Percentiles rank a stretch among this genome's conserved stretches.
Evolutionary conservation across 2,797 vertebrate genomes (phyloP).

Genomic region (Merluccius polli): DNA sequence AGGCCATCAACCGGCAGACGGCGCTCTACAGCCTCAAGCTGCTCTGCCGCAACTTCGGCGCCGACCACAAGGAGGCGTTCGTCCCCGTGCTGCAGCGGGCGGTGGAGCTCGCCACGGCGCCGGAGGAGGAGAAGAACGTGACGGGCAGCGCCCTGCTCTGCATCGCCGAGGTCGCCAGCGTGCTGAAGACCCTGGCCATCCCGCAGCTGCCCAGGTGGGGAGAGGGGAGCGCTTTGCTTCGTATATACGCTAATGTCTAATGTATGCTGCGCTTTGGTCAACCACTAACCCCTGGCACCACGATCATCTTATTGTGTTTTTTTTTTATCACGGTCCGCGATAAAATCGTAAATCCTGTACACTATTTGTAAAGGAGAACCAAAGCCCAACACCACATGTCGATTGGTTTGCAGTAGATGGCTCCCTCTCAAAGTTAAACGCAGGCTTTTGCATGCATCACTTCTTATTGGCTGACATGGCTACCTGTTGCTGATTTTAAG

Average conservation of each 20-base stretch:
- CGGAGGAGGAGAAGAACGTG: conserved; percentile 86
- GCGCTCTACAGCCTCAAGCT: conserved; percentile 93
- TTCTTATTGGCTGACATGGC: too few relatives aligned
- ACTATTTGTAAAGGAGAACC: neutral
- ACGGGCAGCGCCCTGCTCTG: conserved; percentile 88
- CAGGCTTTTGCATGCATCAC: too few relatives aligned
- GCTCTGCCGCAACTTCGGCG: conserved; percentile 86
- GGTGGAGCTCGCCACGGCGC: conserved; percentile 69
- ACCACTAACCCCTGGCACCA: neutral
- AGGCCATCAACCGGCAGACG: conserved; percentile 90
- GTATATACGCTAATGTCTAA: too few relatives aligned
- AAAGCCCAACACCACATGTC: neutral
- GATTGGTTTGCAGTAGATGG: too few relatives aligned
- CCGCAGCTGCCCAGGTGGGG: conserved; percentile 86
- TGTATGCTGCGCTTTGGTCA: neutral
- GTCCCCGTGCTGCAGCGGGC: conserved; percentile 75
- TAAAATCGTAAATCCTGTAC: neutral
- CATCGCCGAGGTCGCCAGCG: conserved; percentile 80
- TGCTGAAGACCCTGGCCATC: conserved; percentile 82
- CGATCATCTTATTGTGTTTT: too few relatives aligned
- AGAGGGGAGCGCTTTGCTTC: neutral
- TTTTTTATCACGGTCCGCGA: neutral
- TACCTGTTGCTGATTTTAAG: too few relatives aligned
- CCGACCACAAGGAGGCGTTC: conserved; percentile 71
- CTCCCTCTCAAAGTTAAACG: too few relatives aligned